These are phyloP conservation scores for Lacanobia wlatinum DNA, from an alignment of 2,888 invertebrate species.

Conservation along the genomic window DNA sequence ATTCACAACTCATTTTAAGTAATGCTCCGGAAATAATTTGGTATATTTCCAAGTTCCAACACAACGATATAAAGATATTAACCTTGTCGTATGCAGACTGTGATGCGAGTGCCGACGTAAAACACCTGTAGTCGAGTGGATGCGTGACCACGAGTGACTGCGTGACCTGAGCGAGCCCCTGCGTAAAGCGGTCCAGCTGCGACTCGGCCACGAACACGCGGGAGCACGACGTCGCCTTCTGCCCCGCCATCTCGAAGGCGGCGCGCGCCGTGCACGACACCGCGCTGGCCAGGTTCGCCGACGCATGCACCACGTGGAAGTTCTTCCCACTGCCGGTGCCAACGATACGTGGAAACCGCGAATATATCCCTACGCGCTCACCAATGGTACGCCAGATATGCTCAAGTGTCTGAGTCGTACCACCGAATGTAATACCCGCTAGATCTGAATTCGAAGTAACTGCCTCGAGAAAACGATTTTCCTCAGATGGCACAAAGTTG, in stretches of 20 bases:
- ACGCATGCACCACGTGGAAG: slow-evolving; percentile 97
- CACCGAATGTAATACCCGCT: slow-evolving; percentile 98
- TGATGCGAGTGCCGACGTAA: slow-evolving; percentile 97
- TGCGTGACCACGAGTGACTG: slow-evolving; percentile 95
- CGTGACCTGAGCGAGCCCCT: slow-evolving; percentile 87
- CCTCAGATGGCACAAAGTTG: slow-evolving; percentile 97
- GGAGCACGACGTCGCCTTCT: slow-evolving; percentile 98
- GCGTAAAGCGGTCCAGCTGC: slow-evolving; percentile 91
- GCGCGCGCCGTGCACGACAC: slow-evolving; percentile 95
- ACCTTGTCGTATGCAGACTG: slow-evolving; percentile 92
- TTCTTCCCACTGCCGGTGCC: slow-evolving; percentile 99
- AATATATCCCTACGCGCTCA: slow-evolving; percentile 94
- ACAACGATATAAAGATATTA: not conserved
- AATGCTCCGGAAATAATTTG: not conserved
- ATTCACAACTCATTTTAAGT: not conserved
- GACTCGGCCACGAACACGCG: slow-evolving; percentile 97
- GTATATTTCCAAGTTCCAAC: not conserved
- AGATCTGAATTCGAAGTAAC: slow-evolving; percentile 95
- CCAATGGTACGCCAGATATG: slow-evolving; percentile 96
- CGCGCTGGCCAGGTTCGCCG: slow-evolving; percentile 94
- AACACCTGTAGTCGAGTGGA: slow-evolving; percentile 93
- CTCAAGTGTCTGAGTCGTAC: slow-evolving; percentile 96
- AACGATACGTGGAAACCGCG: slow-evolving; percentile 96
- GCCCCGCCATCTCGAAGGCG: slow-evolving; percentile 97
- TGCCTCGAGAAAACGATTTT: slow-evolving; percentile 96